phyloP scores from a whole-genome alignment of 2,113 vertebrate genomes.

The Heterochromis multidens region DNA sequence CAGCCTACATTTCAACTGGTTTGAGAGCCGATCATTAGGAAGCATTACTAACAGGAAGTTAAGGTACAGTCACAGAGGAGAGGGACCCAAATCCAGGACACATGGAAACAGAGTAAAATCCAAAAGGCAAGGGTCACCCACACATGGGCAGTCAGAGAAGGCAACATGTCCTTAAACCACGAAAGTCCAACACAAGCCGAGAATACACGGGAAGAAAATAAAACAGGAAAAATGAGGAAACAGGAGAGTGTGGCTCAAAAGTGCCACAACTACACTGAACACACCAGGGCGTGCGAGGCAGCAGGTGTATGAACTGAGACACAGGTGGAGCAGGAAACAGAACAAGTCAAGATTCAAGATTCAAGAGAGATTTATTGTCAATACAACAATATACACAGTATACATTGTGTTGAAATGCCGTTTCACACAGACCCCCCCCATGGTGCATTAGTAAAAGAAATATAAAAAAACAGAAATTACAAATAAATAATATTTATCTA shows the following conservation, averaged over 20 bases:
- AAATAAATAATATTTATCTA: too few relatives aligned
- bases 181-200: not conserved
- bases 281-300: too few relatives aligned
- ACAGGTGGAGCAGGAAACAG: not conserved
- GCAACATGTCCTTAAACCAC: not conserved
- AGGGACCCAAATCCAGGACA: not conserved
- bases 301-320: accelerated
- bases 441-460: too few relatives aligned
- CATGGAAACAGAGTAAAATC: not conserved
- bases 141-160: accelerated
- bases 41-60: not conserved
- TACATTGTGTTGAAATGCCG: too few relatives aligned
- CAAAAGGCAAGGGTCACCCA: not conserved
- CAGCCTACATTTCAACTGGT: not conserved
- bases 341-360: too few relatives aligned
- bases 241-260: accelerated
- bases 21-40: not conserved
- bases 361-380: too few relatives aligned
- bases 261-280: accelerated
- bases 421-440: too few relatives aligned
- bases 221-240: not conserved
- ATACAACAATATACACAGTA: too few relatives aligned
- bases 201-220: not conserved
- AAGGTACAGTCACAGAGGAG: not conserved
- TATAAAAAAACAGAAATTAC: too few relatives aligned